Evolutionary conservation across 37 sponge, comb jelly and placozoan genomes (phyloP).

Genomic region (Ephydatia muelleri): DNA sequence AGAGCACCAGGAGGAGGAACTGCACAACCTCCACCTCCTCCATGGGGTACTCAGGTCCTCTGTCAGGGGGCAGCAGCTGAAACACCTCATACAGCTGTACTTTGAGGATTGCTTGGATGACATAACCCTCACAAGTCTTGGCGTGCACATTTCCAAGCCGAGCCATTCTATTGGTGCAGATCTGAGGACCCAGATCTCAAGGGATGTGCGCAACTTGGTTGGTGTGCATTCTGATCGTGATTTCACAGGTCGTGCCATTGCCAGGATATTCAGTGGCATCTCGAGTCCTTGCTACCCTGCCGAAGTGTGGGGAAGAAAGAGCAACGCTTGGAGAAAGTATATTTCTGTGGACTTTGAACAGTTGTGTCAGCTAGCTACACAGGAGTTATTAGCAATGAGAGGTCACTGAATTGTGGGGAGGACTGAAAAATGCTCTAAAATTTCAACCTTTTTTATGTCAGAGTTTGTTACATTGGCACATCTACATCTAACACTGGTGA

Average conservation of each 20-base stretch:
- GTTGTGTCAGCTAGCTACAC: constrained; percentile 68
- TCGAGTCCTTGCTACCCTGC: constrained; percentile 92
- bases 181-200: constrained; percentile 13
- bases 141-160: constrained; percentile 12
- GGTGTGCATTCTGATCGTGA: constrained; percentile 65
- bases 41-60: constrained; percentile 36
- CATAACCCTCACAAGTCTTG: not conserved
- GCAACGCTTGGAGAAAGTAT: constrained; percentile 85
- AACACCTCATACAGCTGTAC: constrained; percentile 46
- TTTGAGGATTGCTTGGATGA: constrained; percentile 35
- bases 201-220: constrained; percentile 74
- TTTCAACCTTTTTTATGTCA: not conserved
- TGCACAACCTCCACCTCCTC: constrained; percentile 67
- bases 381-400: constrained; percentile 44
- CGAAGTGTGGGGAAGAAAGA: constrained; percentile 82
- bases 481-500: too few species aligned
- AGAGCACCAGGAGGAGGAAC: constrained; percentile 54
- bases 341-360: constrained; percentile 82
- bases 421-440: not conserved
- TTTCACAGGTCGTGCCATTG: constrained; percentile 84
- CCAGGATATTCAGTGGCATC: constrained; percentile 94
- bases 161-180: constrained; percentile 24
- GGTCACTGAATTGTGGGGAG: not conserved
- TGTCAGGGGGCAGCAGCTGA: constrained; percentile 11
- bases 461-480: not conserved